Evolutionary conservation across 2,797 vertebrate genomes (phyloP).

Genomic region (Sebastes nivosus): DNA sequence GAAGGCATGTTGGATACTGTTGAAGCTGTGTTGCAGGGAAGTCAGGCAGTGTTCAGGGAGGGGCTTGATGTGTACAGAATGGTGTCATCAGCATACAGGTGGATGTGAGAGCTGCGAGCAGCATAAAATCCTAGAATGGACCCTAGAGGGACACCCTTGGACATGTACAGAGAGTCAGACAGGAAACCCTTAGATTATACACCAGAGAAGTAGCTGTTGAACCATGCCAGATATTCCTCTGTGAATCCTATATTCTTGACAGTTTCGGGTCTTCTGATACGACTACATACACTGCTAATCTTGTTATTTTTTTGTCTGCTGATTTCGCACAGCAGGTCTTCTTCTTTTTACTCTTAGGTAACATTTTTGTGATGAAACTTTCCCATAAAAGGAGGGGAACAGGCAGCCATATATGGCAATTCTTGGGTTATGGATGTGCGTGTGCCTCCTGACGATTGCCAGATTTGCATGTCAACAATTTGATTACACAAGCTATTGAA

Average conservation of each 20-base stretch:
- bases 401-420: background rate
- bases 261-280: background rate
- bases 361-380: background rate
- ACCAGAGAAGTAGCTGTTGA: too few relatives aligned
- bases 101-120: too few relatives aligned
- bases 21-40: background rate
- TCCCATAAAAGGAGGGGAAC: background rate
- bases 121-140: too few relatives aligned
- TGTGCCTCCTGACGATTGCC: background rate
- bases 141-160: too few relatives aligned
- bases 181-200: too few relatives aligned
- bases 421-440: too few relatives aligned
- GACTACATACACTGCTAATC: background rate
- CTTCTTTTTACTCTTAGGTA: too few relatives aligned
- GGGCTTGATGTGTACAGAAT: rapidly evolving
- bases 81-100: too few relatives aligned
- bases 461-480: background rate
- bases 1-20: too few relatives aligned
- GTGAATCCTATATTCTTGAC: background rate
- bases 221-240: too few relatives aligned
- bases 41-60: background rate
- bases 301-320: background rate
- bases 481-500: background rate
- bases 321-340: rapidly evolving
- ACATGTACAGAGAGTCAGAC: too few relatives aligned